Conservation (phyloP, 2,888 invertebrate genomes). For the Lasius fuliginosus region DNA sequence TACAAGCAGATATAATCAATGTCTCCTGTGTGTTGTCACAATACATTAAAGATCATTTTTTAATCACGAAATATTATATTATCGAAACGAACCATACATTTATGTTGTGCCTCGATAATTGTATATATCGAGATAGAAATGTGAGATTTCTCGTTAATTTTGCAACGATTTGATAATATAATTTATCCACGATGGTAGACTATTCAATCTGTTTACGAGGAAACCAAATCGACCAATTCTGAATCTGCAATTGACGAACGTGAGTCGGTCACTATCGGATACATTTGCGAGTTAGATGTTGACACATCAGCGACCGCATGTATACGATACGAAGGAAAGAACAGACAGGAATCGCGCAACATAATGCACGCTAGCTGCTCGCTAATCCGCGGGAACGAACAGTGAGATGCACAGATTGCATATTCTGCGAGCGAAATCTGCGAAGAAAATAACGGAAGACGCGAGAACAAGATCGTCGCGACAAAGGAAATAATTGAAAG, state of each 20-base stretch:
- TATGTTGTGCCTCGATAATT: not conserved
- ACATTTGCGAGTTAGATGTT: slow-evolving; percentile 42
- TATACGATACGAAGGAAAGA: slow-evolving; percentile 39
- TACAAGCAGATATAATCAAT: not conserved
- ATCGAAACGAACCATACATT: not conserved
- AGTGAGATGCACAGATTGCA: slow-evolving; percentile 69
- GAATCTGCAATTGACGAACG: slow-evolving; percentile 30
- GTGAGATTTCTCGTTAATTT: not conserved
- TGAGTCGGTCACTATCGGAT: slow-evolving; percentile 60
- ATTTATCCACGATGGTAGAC: slow-evolving; percentile 47
- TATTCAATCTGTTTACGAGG: slow-evolving; percentile 51
- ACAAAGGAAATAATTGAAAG: slow-evolving; percentile 64
- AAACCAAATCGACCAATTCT: slow-evolving; percentile 11
- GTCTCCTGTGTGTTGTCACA: not conserved
- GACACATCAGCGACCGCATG: slow-evolving; percentile 23
- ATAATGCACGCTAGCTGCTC: slow-evolving; percentile 45
- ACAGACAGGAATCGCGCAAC: slow-evolving; percentile 52
- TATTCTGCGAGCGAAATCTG: slow-evolving; percentile 67
- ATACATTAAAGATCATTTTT: not conserved
- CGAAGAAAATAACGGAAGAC: slow-evolving; percentile 49
- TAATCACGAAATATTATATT: not conserved
- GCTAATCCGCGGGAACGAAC: slow-evolving; percentile 72
- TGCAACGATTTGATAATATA: slow-evolving; percentile 25
- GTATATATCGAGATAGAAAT: not conserved
- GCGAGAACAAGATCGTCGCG: slow-evolving; percentile 57